Conservation (phyloP, 2,113 vertebrate species). For the Rhodinocichla rosea region DNA sequence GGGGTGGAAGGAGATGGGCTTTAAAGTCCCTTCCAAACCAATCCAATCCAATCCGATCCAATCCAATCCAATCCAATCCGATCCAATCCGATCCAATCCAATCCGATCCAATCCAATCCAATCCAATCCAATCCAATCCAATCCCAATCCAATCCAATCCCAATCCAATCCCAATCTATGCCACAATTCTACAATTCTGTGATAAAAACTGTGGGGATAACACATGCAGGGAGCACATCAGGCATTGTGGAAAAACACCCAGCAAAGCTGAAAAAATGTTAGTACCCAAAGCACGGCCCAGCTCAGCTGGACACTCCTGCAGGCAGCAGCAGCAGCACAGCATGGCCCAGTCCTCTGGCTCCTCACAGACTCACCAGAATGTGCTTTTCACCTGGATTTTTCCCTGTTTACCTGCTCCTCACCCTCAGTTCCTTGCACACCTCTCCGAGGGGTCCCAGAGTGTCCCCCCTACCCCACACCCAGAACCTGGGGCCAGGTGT, state of each 20-base stretch:
- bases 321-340: not conserved
- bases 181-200: not conserved
- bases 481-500: not conserved
- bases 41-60: not conserved
- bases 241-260: not conserved
- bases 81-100: too few relatives aligned
- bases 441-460: not conserved
- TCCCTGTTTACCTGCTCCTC: not conserved
- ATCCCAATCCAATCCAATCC: not conserved
- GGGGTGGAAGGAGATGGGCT: not conserved
- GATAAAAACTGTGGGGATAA: not conserved
- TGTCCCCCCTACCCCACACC: not conserved
- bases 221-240: not conserved
- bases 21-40: not conserved
- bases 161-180: not conserved
- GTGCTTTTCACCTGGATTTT: not conserved
- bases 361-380: not conserved
- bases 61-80: not conserved
- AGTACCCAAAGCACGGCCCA: not conserved
- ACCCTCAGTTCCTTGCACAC: not conserved
- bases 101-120: too few relatives aligned
- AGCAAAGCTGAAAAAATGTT: not conserved
- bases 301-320: not conserved
- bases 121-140: too few relatives aligned
- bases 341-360: accelerated